Conservation (phyloP, 1,140 invertebrate species). For the Rhyacophila brunnea region DNA sequence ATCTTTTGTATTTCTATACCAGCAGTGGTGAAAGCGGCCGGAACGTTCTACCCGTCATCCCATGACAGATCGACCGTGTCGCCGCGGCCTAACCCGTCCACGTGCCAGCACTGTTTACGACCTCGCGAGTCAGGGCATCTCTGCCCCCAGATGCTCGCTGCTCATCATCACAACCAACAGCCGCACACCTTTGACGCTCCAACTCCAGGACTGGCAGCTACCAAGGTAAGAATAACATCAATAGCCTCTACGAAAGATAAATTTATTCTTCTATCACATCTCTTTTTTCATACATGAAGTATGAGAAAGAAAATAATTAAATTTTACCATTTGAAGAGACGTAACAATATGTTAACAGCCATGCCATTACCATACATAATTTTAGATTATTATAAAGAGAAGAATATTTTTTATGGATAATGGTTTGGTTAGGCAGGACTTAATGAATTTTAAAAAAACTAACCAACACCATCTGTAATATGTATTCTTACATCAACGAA, state of each 20-base stretch:
- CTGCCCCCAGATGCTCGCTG: conserved; percentile 46
- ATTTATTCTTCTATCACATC: neutral
- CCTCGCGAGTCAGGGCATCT: conserved; percentile 37
- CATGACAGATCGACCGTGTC: conserved; percentile 53
- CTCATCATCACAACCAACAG: conserved; percentile 40
- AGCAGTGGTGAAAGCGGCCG: conserved; percentile 88
- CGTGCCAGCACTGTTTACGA: conserved; percentile 2
- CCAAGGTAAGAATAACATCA: conserved; percentile 41
- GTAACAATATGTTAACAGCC: too few species aligned
- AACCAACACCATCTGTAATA: too few species aligned
- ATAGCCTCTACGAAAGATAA: too few species aligned
- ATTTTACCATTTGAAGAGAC: too few species aligned
- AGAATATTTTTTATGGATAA: too few species aligned
- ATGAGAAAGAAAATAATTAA: too few species aligned
- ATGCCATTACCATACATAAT: too few species aligned
- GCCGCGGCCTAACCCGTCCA: conserved; percentile 44
- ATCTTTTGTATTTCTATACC: neutral
- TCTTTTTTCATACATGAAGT: neutral
- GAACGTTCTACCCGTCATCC: conserved; percentile 89
- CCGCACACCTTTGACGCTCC: conserved; percentile 46
- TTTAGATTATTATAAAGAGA: too few species aligned
- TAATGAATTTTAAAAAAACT: too few species aligned
- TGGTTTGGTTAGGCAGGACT: too few species aligned
- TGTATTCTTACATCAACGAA: too few species aligned
- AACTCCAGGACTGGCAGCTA: conserved; percentile 49